phyloP scores from a whole-genome alignment of 2,888 invertebrate genomes.

The Pimpla rufipes region DNA sequence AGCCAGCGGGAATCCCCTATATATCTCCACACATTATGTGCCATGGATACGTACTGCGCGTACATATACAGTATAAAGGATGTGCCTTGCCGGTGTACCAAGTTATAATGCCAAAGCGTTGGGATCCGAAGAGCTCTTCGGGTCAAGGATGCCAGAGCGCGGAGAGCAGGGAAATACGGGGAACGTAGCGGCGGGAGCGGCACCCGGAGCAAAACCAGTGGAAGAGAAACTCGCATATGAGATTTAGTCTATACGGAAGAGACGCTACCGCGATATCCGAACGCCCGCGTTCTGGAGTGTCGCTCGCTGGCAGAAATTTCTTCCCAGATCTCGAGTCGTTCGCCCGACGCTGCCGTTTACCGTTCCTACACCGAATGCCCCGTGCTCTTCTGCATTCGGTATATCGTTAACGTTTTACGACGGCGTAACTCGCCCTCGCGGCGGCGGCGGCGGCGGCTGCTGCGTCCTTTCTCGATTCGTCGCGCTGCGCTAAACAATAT shows the following conservation, averaged over 20 bases:
- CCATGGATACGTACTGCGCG: constrained; percentile 7
- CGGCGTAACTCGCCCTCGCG: neutral
- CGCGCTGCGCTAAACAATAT: neutral
- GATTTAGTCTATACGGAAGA: constrained; percentile 20
- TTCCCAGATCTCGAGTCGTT: constrained; percentile 33
- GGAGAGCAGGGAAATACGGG: constrained; percentile 41
- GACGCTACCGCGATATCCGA: constrained; percentile 32
- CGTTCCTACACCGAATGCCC: constrained; percentile 2
- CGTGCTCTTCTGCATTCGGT: neutral
- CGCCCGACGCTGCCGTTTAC: constrained; percentile 42
- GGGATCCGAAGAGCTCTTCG: constrained; percentile 51
- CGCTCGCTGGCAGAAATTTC: constrained; percentile 27
- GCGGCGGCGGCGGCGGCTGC: neutral
- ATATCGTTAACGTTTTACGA: constrained; percentile 23
- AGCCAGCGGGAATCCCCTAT: no score
- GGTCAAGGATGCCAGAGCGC: constrained; percentile 62
- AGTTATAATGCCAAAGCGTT: constrained; percentile 55
- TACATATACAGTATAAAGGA: constrained; percentile 28
- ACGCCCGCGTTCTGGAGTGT: constrained; percentile 4
- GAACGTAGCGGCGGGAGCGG: constrained; percentile 11
- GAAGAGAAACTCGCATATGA: constrained; percentile 38
- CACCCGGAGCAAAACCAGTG: constrained; percentile 23
- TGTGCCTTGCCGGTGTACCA: constrained; percentile 29
- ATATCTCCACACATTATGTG: constrained; percentile 30
- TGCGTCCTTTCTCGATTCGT: neutral